phyloP scores from a whole-genome alignment of 2,797 vertebrate species.

The Pseudochirops cupreus region DNA sequence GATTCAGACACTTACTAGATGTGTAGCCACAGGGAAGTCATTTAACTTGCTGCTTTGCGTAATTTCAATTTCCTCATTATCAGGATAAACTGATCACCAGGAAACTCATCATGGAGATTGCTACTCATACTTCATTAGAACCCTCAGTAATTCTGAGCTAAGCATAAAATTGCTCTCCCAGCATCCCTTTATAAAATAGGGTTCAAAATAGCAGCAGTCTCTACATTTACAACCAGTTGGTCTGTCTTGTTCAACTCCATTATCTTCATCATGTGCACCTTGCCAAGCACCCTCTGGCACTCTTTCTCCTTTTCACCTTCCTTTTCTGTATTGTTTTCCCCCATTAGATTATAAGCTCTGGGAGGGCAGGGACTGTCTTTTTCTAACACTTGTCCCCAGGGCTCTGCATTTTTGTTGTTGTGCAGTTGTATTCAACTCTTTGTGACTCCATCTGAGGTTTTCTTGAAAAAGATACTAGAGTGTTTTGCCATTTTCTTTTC shows the following conservation, averaged over 20 bases:
- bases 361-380: neutral
- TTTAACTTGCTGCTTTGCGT: neutral
- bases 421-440: neutral
- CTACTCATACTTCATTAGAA: neutral
- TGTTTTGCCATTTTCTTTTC: neutral
- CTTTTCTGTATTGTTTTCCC: neutral
- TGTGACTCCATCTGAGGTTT: neutral
- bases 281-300: neutral
- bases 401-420: neutral
- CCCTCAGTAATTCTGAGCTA: neutral
- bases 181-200: neutral
- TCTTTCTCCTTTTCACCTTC: neutral
- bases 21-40: neutral
- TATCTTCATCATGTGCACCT: neutral
- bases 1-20: neutral
- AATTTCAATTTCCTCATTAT: neutral
- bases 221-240: neutral
- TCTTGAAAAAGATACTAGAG: neutral
- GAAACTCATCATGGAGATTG: neutral
- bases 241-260: neutral
- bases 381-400: neutral
- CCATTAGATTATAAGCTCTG: neutral
- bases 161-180: neutral
- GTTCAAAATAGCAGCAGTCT: neutral
- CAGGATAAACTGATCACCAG: neutral